These are phyloP conservation scores for Falco columbarius DNA, from an alignment of 2,797 vertebrate species.

Conservation along the genomic window DNA sequence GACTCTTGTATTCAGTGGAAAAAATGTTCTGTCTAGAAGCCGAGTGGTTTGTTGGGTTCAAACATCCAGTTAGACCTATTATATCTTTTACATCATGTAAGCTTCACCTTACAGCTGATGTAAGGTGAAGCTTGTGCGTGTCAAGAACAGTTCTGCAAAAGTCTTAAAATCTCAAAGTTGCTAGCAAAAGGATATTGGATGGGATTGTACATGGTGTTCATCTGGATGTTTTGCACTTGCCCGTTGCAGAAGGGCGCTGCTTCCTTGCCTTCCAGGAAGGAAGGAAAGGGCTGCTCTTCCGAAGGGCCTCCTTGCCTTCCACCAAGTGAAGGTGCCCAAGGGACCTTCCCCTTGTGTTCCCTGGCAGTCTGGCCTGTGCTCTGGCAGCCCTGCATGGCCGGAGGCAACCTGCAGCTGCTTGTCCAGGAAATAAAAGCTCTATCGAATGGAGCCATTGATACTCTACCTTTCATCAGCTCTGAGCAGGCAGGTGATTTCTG, in stretches of 20 bases:
- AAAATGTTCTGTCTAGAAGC: background rate
- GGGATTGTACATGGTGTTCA: background rate
- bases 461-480: background rate
- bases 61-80: background rate
- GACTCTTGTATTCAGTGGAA: background rate
- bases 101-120: background rate
- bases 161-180: background rate
- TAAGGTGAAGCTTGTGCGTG: background rate
- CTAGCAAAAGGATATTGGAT: background rate
- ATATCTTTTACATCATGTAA: background rate
- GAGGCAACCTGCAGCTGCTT: background rate
- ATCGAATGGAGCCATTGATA: background rate
- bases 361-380: background rate
- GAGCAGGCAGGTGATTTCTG: background rate
- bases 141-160: background rate
- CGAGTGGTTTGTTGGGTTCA: background rate
- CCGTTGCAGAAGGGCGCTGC: background rate
- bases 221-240: background rate
- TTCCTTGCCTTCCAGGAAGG: background rate
- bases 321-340: background rate
- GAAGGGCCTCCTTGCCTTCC: background rate
- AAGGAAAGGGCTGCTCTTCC: background rate
- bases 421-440: background rate
- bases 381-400: background rate
- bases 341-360: background rate